phyloP scores from a whole-genome alignment of 1,140 invertebrate genomes.

The Zophobas morio region DNA sequence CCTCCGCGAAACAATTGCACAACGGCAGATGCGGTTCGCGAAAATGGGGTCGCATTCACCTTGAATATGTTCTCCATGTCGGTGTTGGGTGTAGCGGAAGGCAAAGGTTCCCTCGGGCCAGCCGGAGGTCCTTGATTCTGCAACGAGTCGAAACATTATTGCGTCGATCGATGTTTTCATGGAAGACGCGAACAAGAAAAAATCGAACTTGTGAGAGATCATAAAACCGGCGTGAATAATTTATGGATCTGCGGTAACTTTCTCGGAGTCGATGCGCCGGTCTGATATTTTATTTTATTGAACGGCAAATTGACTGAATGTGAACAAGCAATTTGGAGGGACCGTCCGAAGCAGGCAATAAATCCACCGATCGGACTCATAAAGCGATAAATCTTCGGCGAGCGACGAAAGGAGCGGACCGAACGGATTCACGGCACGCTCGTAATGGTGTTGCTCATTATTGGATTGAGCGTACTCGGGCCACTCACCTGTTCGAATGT shows the following conservation, averaged over 20 bases:
- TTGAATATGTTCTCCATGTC: conserved; percentile 67
- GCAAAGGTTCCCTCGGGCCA: conserved; percentile 57
- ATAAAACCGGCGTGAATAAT: conserved; percentile 35
- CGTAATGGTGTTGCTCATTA: conserved; percentile 9
- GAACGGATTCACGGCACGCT: background rate
- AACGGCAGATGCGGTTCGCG: conserved; percentile 14
- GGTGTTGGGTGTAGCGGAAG: conserved; percentile 57
- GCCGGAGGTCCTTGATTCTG: conserved; percentile 55
- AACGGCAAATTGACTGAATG: conserved; percentile 52
- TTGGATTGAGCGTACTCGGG: too few species aligned
- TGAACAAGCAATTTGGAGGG: conserved; percentile 49
- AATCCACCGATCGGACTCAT: conserved; percentile 34
- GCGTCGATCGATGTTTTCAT: conserved; percentile 18
- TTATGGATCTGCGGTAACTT: conserved; percentile 38
- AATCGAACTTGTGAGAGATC: conserved; percentile 28
- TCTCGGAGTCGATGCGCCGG: conserved; percentile 30
- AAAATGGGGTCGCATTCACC: conserved; percentile 59
- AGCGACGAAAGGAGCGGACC: too few species aligned
- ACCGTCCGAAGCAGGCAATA: conserved; percentile 40
- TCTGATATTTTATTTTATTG: conserved; percentile 46
- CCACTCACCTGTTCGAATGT: conserved; percentile 61
- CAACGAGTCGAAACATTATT: conserved; percentile 51
- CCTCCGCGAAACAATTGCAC: conserved; percentile 6
- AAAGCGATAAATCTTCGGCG: conserved; percentile 43
- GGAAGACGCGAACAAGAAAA: background rate